phyloP scores from a whole-genome alignment of 2,113 vertebrate genomes.

The Solea solea region DNA sequence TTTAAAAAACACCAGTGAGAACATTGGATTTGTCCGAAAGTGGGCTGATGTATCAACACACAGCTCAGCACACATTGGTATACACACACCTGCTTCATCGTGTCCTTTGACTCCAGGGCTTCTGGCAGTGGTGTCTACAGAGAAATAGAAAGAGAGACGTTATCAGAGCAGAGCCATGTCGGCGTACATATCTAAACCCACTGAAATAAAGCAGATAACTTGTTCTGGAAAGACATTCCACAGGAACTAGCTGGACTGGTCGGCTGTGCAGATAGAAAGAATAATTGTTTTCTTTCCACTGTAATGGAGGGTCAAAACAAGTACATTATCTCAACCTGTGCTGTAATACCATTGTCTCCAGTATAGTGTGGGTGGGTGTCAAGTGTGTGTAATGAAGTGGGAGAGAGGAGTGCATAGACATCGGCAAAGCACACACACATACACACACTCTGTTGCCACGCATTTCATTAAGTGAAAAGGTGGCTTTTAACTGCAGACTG shows the following conservation, averaged over 20 bases:
- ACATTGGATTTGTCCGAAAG: conserved; percentile 5
- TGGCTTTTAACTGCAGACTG: conserved; percentile 4
- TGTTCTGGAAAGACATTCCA: conserved; percentile 26
- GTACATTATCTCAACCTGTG: conserved; percentile 40
- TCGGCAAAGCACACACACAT: conserved; percentile 3
- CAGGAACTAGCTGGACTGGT: conserved; percentile 27
- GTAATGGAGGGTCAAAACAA: conserved; percentile 52
- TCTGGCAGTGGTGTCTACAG: conserved; percentile 82
- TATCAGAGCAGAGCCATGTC: conserved; percentile 8
- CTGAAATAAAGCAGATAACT: conserved; percentile 37
- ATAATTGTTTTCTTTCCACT: conserved; percentile 41
- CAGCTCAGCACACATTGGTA: neutral
- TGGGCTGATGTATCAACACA: neutral
- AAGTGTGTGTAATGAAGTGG: conserved; percentile 53
- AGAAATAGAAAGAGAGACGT: conserved; percentile 27
- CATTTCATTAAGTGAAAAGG: conserved; percentile 4
- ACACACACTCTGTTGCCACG: conserved; percentile 3
- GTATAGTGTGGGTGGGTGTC: conserved; percentile 47
- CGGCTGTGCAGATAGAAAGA: conserved; percentile 12
- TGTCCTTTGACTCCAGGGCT: conserved; percentile 76
- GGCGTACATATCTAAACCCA: conserved; percentile 17
- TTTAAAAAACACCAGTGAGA: conserved; percentile 17
- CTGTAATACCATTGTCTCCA: conserved; percentile 45
- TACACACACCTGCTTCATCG: conserved; percentile 82
- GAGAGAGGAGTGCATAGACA: conserved; percentile 34